Percentiles rank a stretch among this genome's conserved stretches.
Conservation (phyloP, 2,113 vertebrate genomes). For the Marmota monax region DNA sequence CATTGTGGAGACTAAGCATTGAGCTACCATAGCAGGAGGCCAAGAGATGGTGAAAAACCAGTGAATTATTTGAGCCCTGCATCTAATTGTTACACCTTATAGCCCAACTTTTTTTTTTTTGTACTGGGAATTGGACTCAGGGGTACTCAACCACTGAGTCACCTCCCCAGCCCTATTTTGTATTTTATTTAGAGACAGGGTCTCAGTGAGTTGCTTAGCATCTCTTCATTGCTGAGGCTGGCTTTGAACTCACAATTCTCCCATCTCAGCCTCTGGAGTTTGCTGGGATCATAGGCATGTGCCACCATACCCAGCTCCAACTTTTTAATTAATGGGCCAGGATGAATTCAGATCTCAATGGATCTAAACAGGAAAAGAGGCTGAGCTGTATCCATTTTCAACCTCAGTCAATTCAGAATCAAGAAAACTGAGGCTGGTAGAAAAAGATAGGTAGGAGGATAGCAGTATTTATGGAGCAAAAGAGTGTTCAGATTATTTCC, state of each 20-base stretch:
- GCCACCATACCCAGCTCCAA: neutral
- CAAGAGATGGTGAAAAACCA: neutral
- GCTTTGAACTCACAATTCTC: no score
- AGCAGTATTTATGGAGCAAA: neutral
- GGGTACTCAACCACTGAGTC: no score
- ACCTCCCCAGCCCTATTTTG: no score
- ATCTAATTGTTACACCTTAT: neutral
- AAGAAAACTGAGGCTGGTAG: neutral
- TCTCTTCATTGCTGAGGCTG: no score
- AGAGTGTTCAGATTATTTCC: neutral
- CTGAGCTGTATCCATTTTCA: neutral
- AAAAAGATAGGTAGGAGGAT: neutral
- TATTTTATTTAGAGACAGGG: no score
- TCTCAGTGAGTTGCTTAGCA: no score
- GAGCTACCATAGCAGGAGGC: neutral
- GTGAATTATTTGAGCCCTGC: neutral
- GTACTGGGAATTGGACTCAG: no score
- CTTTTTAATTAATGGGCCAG: neutral
- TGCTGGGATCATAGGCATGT: no score
- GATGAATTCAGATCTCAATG: constrained; percentile 6
- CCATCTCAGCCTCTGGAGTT: no score
- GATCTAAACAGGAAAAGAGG: neutral
- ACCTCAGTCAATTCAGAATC: neutral
- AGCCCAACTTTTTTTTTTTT: neutral
- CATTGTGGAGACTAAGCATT: neutral